Conservation (phyloP, 2,888 invertebrate species). For the Caprella mutica region DNA sequence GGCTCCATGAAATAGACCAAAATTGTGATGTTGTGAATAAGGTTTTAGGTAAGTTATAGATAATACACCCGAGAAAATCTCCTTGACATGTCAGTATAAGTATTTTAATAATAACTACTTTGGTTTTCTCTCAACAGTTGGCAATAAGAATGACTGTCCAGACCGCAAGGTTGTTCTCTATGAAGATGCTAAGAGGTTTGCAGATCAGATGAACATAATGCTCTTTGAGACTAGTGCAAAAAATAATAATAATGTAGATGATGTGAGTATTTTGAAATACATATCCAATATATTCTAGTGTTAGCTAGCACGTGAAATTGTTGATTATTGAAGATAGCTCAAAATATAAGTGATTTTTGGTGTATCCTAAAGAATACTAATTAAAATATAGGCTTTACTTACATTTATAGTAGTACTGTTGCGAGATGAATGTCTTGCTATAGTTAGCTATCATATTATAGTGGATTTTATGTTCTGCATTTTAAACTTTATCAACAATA, state of each 20-base stretch:
- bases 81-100: constrained; percentile 57
- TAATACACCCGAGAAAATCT: neutral
- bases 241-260: constrained; percentile 97
- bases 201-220: constrained; percentile 80
- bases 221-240: constrained; percentile 98
- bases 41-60: constrained; percentile 63
- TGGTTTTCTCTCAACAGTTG: constrained; percentile 52
- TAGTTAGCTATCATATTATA: neutral
- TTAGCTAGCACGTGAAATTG: too few relatives aligned
- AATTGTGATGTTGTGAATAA: constrained; percentile 99
- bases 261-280: constrained; percentile 54
- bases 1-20: constrained; percentile 98
- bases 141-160: constrained; percentile 92
- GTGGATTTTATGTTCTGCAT: neutral
- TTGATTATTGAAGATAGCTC: too few relatives aligned
- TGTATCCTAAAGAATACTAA: too few relatives aligned
- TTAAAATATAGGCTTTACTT: too few relatives aligned
- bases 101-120: constrained; percentile 8
- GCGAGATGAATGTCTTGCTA: neutral
- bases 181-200: constrained; percentile 13
- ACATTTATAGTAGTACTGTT: too few relatives aligned
- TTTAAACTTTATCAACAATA: neutral
- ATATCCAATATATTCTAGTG: too few relatives aligned
- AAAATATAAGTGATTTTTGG: too few relatives aligned
- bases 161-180: constrained; percentile 91